Evolutionary conservation across 1,140 invertebrate genomes (phyloP), one percentile per base, ranked within the genome.

Genomic region (Ganaspis sp.): DNA sequence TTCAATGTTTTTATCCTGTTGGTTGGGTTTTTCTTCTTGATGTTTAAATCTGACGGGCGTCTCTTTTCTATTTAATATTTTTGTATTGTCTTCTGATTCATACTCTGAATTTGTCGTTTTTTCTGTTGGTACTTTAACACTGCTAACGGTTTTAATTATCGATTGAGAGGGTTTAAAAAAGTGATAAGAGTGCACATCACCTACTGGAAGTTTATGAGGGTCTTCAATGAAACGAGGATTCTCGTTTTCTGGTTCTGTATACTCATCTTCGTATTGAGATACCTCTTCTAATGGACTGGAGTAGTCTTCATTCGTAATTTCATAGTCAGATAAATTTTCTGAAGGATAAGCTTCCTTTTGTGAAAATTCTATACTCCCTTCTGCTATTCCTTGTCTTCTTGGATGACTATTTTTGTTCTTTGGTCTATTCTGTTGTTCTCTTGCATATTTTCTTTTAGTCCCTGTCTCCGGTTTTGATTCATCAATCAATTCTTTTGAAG

Each of bases 131-230:
- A 34, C 23, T 8, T 64, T 64, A n/a, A 29, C 26, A 64, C 23
- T 64, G 23, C 58, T 64, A n/a, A 34, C 23, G 3, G 58, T 64
- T 29, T 29, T 64, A 6, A 64, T 64, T 29, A 64, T 1, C 12
- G 58, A 64, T 8, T 64, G 26, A n/a, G 58, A 64, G 5, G 58
- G 58, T 26, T 64, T 23, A n/a, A 29, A 64, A 2, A 64, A 64
- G 4, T 26, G 23, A 29, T 34, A 26, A 4, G 58, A 29, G 6
- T 26, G 23, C 15, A 64, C 58, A 26, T n/a, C 23, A 29, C 58
- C 58, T n/a, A 64, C 26, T 34, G 58, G 58, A n/a, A 64, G 23
- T 29, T 64, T n/a, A n/a, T 64, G 15, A 29, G 58, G 58, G 23
- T 64, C 45, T 17, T 49, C 12, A 34, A 29, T 6, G 26, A 29